Evolutionary conservation across 2,113 vertebrate species (phyloP).

Genomic region (Grammomys surdaster): DNA sequence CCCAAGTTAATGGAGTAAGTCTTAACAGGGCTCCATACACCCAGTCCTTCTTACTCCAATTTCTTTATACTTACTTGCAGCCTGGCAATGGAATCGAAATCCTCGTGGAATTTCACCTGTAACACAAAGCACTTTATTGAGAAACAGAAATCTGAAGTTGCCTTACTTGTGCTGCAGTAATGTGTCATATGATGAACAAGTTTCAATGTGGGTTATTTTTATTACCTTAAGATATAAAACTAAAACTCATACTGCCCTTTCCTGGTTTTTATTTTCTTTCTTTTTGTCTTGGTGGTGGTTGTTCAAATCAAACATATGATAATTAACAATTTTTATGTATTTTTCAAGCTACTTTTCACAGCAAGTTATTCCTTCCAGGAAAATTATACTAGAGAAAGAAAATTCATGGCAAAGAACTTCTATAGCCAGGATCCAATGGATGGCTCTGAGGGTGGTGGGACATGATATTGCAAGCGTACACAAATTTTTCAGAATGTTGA

Average conservation of each 20-base stretch:
- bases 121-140: slow-evolving; percentile 67
- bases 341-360: slow-evolving; percentile 33
- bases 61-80: slow-evolving; percentile 86
- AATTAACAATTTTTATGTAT: not conserved
- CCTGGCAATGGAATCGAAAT: slow-evolving; percentile 90
- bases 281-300: not conserved
- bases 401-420: not conserved
- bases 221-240: not conserved
- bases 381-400: slow-evolving; percentile 3
- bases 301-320: not conserved
- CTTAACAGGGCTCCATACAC: not conserved
- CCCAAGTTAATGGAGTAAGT: not conserved
- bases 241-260: not conserved
- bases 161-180: not conserved
- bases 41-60: not conserved
- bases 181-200: not conserved
- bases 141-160: not conserved
- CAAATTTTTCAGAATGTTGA: not conserved
- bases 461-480: not conserved
- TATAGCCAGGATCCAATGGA: not conserved
- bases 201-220: not conserved
- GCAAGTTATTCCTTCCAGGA: not conserved
- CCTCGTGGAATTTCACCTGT: slow-evolving; percentile 88
- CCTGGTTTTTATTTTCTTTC: not conserved
- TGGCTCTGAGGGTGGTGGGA: not conserved